These are phyloP conservation scores for Rhysida immarginata DNA, from an alignment of 1,140 invertebrate genomes.

Conservation along the genomic window DNA sequence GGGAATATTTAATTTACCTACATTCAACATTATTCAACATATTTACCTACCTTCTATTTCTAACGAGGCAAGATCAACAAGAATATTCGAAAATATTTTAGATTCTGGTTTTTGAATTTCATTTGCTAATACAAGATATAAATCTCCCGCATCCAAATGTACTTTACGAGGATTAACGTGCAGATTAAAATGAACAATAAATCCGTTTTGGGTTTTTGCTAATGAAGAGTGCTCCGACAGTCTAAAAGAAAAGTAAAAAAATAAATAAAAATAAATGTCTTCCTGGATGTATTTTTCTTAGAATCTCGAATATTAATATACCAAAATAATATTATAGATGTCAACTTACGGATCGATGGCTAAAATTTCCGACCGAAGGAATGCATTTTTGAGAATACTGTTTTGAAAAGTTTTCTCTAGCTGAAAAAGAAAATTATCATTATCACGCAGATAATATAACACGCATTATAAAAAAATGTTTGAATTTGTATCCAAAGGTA, in stretches of 20 bases:
- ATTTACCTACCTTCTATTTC: conserved; percentile 7
- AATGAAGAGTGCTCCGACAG: not conserved
- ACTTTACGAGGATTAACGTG: not conserved
- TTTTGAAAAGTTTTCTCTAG: not conserved
- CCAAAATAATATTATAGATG: not conserved
- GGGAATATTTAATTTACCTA: no score
- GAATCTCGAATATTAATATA: not conserved
- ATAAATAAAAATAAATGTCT: not conserved
- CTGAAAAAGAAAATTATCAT: not conserved
- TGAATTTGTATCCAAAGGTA: not conserved
- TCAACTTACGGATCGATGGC: conserved; percentile 6
- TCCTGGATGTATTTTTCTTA: not conserved
- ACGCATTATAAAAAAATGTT: not conserved
- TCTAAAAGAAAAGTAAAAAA: not conserved
- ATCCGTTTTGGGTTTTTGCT: no score
- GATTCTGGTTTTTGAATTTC: not conserved
- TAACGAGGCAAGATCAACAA: not conserved
- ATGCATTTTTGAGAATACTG: conserved; percentile 3
- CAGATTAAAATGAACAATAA: conserved; percentile 1
- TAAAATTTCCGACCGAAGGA: conserved; percentile 4
- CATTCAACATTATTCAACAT: no score
- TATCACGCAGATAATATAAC: not conserved
- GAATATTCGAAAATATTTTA: not conserved
- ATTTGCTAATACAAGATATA: conserved; percentile 1
- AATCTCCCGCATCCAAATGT: conserved; percentile 4